Evolutionary conservation across 2,888 invertebrate genomes (phyloP).

Genomic region (Heliconius sara): DNA sequence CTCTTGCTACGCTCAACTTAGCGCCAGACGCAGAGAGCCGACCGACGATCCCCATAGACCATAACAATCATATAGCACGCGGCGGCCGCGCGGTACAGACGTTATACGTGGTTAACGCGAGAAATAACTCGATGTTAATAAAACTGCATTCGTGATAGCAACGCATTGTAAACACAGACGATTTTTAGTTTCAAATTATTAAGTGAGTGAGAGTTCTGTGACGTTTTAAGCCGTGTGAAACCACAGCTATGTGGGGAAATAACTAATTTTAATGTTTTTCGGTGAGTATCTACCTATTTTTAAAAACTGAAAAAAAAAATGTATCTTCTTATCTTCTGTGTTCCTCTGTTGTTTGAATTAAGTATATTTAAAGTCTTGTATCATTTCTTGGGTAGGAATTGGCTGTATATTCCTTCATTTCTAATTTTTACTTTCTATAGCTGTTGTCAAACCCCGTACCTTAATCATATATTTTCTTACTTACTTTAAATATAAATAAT

Average conservation of each 20-base stretch:
- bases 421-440: no score
- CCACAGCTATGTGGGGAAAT: constrained; percentile 56
- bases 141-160: constrained; percentile 29
- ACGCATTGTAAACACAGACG: constrained; percentile 53
- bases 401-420: background rate
- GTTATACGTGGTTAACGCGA: background rate
- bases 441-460: no score
- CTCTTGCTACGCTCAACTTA: constrained; percentile 4
- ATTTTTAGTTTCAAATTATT: constrained; percentile 53
- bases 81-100: constrained; percentile 47
- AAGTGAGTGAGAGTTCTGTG: constrained; percentile 61
- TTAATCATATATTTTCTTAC: no score
- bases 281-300: constrained; percentile 54
- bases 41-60: background rate
- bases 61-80: constrained; percentile 55
- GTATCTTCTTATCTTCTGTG: background rate
- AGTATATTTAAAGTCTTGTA: background rate
- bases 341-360: background rate
- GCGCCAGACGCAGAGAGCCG: background rate
- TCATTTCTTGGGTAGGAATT: background rate
- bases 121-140: background rate
- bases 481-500: no score
- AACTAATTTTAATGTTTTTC: constrained; percentile 50
- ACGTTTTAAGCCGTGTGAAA: constrained; percentile 51
- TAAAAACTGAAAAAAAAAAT: background rate